Base-by-base conservation (phyloP, 2,888 invertebrate species). In the Scaptomyza caliginosa region DNA sequence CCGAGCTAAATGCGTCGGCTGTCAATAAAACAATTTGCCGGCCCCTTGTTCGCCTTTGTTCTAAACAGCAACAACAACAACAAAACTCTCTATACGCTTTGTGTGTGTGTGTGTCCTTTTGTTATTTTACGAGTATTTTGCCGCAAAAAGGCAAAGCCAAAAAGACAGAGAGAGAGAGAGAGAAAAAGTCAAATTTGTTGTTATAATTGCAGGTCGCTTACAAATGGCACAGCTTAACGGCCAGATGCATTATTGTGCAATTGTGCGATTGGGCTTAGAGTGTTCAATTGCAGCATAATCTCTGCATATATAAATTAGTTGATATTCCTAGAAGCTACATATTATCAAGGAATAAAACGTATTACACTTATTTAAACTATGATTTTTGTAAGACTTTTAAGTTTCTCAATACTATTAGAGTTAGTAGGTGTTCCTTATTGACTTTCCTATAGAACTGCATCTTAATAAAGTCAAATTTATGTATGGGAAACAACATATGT, bases 1-100 rank as follows among this genome's bases (percentile, higher is more conserved):
- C 85, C 81, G 64, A 45, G 40, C 43, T 63, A 66, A 86, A 87
- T 86, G 86, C 82, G 67, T 60, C 70, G 73, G 60, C 76, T 86
- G 80, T 62, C 82, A 87, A 82, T 82, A 87, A 87, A 87, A 79
- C 88, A 83, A 83, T 83, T 83, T 82, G 86, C 56, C 54, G 67
- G 64, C 34, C 58, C 63, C 62, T 73, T 77, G 57, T 56, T 45
- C 32, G 46, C 60, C 58, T 69, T 81, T 81, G 78, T 82, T 68
- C 55, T 21, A 40, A 58, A 70, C 39, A 57, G 66, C 36, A 69
- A 72, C 57, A 74, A 16, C 11, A 16, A 52, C 32, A 32, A 23
- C 4, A 21, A 43, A n/a, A 13, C n/a, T 21, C 49, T 36, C 36
- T 46, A 30, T 38, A 42, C 50, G 45, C 51, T 16, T 16, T 50